phyloP scores from a whole-genome alignment of 2,113 vertebrate species.

The Polyodon spathula region DNA sequence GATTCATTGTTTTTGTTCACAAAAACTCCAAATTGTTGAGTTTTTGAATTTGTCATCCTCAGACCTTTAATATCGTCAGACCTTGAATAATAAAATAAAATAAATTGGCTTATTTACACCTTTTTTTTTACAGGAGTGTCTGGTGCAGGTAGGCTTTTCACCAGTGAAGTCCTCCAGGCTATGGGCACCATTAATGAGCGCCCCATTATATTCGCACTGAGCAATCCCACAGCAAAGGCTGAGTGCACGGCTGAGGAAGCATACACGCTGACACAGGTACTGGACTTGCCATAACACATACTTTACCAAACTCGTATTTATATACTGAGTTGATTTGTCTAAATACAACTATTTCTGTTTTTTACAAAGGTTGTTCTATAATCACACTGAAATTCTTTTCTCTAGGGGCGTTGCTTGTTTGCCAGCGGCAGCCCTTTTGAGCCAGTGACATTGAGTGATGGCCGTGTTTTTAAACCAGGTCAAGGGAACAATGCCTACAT shows the following conservation, averaged over 20 bases:
- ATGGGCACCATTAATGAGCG: conserved; percentile 79
- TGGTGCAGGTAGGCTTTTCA: conserved; percentile 84
- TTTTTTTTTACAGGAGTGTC: conserved; percentile 66
- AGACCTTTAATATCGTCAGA: no score
- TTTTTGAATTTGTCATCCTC: no score
- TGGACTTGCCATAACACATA: neutral
- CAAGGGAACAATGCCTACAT: conserved; percentile 96
- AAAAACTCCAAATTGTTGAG: no score
- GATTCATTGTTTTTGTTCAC: no score
- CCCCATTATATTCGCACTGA: conserved; percentile 87
- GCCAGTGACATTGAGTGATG: conserved; percentile 72
- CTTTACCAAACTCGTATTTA: neutral
- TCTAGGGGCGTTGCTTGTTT: conserved; percentile 84
- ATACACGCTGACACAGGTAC: conserved; percentile 76
- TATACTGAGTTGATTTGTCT: neutral
- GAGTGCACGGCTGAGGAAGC: conserved; percentile 94
- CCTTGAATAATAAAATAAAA: no score
- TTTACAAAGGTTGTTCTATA: no score
- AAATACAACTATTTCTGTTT: neutral
- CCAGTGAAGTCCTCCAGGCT: conserved; percentile 66
- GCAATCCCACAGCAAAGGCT: conserved; percentile 84
- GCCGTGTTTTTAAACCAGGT: conserved; percentile 72
- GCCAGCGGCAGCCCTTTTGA: conserved; percentile 91
- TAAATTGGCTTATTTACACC: neutral
- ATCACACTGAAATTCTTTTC: neutral